Conservation (phyloP, 2,888 invertebrate species). For the Drosophila prostipennis region DNA sequence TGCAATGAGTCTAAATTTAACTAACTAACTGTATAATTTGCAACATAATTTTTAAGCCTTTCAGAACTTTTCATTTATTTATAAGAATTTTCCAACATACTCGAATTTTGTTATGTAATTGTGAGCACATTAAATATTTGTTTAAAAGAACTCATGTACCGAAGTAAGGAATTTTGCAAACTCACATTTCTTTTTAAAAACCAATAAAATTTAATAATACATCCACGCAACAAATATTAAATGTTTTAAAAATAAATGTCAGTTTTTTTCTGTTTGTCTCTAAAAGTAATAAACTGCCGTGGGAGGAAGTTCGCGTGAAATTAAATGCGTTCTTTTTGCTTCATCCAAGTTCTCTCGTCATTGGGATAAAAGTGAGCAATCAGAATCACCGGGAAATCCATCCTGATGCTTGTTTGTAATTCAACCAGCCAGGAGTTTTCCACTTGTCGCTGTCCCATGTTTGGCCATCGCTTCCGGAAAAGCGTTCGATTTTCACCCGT, state of each 20-base stretch:
- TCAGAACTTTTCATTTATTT: background rate
- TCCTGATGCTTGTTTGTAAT: slow-evolving; percentile 31
- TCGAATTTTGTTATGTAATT: too few relatives aligned
- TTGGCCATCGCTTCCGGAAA: slow-evolving; percentile 27
- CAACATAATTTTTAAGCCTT: background rate
- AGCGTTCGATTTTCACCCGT: slow-evolving; percentile 32
- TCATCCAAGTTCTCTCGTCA: background rate
- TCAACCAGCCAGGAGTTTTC: slow-evolving; percentile 21
- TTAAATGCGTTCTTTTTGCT: slow-evolving; percentile 11
- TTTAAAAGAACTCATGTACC: too few relatives aligned
- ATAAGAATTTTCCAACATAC: too few relatives aligned
- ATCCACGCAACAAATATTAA: too few relatives aligned
- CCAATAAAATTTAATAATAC: background rate
- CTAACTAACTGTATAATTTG: too few relatives aligned
- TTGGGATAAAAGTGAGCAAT: slow-evolving; percentile 20
- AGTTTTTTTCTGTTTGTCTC: background rate
- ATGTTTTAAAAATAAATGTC: background rate
- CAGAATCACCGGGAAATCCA: slow-evolving; percentile 26
- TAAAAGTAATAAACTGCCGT: background rate
- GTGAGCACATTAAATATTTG: too few relatives aligned
- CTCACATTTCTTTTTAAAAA: too few relatives aligned
- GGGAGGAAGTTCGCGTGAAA: background rate
- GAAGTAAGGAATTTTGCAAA: too few relatives aligned
- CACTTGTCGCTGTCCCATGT: slow-evolving; percentile 21
- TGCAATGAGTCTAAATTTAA: background rate